Conservation (phyloP, 2,797 vertebrate genomes). For the Spheniscus humboldti region DNA sequence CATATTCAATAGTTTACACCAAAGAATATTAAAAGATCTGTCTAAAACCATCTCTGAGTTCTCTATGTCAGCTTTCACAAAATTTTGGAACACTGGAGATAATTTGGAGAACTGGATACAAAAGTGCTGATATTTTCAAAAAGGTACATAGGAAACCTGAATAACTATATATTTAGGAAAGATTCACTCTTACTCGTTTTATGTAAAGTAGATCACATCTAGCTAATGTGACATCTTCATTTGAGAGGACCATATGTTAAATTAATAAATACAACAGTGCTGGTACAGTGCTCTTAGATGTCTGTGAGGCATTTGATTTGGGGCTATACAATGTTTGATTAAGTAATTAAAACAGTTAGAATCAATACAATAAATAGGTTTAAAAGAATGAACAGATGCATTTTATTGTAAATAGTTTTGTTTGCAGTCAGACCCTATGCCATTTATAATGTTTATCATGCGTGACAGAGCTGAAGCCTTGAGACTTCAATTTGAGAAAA, state of each 20-base stretch:
- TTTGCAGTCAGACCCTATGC: background rate
- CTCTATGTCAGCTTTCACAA: background rate
- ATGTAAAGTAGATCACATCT: background rate
- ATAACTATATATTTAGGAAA: background rate
- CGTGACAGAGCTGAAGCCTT: background rate
- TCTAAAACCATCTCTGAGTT: background rate
- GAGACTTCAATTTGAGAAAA: background rate
- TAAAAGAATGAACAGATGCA: constrained; percentile 1
- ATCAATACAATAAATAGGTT: constrained; percentile 6
- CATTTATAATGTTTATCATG: background rate
- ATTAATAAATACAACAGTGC: background rate
- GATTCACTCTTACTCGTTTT: background rate
- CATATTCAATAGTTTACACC: accelerated
- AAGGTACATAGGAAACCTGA: background rate
- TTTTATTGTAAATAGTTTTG: constrained; percentile 1
- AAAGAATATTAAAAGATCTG: background rate
- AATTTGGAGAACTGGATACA: background rate
- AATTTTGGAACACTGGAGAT: background rate
- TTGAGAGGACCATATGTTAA: constrained; percentile 3
- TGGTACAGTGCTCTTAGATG: background rate
- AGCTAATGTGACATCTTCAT: background rate
- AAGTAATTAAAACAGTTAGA: background rate
- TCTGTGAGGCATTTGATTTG: background rate
- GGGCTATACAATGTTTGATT: constrained; percentile 20
- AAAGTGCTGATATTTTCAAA: background rate